Conservation (phyloP, 2,888 invertebrate genomes). For the Lithophane leautieri region DNA sequence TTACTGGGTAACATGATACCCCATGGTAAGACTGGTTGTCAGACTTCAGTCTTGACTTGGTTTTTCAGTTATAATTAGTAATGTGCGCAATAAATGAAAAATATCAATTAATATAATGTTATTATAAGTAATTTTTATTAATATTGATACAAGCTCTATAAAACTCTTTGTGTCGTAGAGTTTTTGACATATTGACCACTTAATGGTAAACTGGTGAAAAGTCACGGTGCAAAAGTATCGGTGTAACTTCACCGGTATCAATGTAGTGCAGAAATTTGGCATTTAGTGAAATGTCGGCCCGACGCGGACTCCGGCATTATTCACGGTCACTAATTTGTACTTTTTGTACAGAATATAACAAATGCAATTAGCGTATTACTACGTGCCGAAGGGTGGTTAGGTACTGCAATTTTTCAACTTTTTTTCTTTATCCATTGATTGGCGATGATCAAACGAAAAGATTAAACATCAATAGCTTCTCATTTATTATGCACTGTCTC, state of each 20-base stretch:
- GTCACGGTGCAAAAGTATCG: constrained; percentile 12
- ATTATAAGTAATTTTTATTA: constrained; percentile 6
- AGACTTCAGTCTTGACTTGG: no score
- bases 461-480: constrained; percentile 69
- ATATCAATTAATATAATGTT: constrained; percentile 13
- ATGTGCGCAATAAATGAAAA: constrained; percentile 13
- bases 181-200: constrained; percentile 15
- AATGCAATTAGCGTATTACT: constrained; percentile 77
- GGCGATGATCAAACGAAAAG: constrained; percentile 77
- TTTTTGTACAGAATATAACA: constrained; percentile 73
- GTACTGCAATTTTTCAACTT: constrained; percentile 61
- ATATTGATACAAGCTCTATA: background rate
- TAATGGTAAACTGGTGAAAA: constrained; percentile 24
- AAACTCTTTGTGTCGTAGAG: background rate
- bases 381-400: constrained; percentile 66
- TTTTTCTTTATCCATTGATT: constrained; percentile 75
- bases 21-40: no score
- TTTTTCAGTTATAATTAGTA: constrained; percentile 36
- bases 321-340: constrained; percentile 69
- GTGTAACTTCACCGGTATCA: constrained; percentile 53
- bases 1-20: no score
- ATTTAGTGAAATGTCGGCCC: constrained; percentile 72
- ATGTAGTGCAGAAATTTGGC: constrained; percentile 66
- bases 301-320: constrained; percentile 61
- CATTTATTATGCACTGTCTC: constrained; percentile 51